Evolutionary conservation across 2,888 invertebrate genomes (phyloP).

Genomic region (Frankliniella fusca): DNA sequence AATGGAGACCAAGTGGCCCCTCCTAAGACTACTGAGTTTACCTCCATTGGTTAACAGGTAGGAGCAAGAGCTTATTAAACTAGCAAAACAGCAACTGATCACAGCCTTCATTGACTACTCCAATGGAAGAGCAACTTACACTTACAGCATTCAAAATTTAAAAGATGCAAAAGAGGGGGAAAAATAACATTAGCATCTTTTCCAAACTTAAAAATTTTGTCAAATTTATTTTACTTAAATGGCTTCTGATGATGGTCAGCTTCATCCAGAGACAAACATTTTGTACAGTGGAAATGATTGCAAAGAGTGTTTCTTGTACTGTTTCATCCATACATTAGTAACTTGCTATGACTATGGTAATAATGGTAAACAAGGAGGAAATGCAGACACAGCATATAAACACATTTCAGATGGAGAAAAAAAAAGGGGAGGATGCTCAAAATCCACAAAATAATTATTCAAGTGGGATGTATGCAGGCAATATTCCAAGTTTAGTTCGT

Average conservation of each 20-base stretch:
- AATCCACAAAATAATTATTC: background rate
- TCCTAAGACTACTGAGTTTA: too few species aligned
- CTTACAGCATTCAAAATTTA: background rate
- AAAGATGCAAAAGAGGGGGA: background rate
- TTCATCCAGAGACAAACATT: background rate
- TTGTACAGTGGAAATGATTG: background rate
- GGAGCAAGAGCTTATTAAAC: too few species aligned
- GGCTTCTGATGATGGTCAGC: background rate
- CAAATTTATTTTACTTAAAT: background rate
- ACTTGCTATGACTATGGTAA: background rate
- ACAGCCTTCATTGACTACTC: too few species aligned
- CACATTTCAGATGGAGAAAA: too few species aligned
- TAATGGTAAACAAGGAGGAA: background rate
- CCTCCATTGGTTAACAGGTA: too few species aligned
- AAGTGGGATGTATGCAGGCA: constrained; percentile 36
- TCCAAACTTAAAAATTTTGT: background rate
- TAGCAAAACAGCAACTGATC: too few species aligned
- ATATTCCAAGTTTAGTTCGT: constrained; percentile 35
- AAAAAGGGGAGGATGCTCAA: too few species aligned
- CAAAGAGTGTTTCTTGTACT: background rate
- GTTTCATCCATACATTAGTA: background rate
- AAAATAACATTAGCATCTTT: background rate
- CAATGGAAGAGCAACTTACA: too few species aligned
- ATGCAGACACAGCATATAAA: too few species aligned
- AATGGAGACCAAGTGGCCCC: too few species aligned